Conservation (phyloP, 2,888 invertebrate genomes). For the Cosmorhoe ocellata region DNA sequence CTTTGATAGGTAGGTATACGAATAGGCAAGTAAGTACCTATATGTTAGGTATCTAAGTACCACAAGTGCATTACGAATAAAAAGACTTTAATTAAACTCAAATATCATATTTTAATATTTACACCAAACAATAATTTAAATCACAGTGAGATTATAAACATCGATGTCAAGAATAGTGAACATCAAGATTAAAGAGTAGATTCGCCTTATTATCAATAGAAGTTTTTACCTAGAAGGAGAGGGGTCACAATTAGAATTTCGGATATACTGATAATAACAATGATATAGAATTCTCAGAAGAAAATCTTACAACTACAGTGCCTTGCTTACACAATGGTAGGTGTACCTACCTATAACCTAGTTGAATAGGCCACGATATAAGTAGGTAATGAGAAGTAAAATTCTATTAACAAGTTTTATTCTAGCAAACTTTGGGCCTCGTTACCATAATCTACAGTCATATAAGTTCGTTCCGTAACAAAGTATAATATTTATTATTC, state of each 20-base stretch:
- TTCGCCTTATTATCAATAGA: not conserved
- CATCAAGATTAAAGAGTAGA: constrained; percentile 35
- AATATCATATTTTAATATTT: constrained; percentile 69
- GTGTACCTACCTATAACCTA: no score
- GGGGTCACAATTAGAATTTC: constrained; percentile 26
- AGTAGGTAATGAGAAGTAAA: not conserved
- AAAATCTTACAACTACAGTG: not conserved
- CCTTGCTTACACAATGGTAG: not conserved
- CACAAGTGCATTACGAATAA: constrained; percentile 11
- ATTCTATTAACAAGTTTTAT: not conserved
- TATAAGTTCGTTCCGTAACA: no score
- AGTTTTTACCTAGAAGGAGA: no score
- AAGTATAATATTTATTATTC: no score
- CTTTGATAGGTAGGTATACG: no score
- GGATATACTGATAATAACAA: constrained; percentile 24
- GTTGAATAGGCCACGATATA: constrained; percentile 1
- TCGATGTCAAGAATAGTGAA: constrained; percentile 48
- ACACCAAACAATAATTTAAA: constrained; percentile 72
- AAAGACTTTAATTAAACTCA: constrained; percentile 54
- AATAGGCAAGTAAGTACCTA: no score
- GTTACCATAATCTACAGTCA: constrained; percentile 1
- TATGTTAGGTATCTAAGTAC: no score
- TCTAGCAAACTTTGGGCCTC: constrained; percentile 11
- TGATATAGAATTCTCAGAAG: not conserved
- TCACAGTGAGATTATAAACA: constrained; percentile 72